phyloP scores from a whole-genome alignment of 2,113 vertebrate genomes.

The Rhinoptilus africanus region DNA sequence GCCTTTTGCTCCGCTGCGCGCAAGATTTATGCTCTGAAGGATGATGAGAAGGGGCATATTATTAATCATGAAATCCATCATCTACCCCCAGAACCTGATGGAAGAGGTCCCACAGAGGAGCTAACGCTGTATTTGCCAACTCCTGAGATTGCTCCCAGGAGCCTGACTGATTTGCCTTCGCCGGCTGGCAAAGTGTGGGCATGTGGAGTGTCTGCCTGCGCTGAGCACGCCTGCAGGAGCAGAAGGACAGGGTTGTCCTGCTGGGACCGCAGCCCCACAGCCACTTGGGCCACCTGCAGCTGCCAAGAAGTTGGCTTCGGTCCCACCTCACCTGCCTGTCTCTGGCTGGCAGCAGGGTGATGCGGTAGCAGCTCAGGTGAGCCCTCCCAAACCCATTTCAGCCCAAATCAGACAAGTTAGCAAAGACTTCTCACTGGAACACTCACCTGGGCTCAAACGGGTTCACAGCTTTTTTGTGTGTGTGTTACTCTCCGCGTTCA shows the following conservation, averaged over 20 bases:
- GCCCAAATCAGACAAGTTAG: neutral
- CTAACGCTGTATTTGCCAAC: neutral
- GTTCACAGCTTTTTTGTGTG: neutral
- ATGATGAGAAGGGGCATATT: neutral
- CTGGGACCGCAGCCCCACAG: neutral
- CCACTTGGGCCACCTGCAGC: neutral
- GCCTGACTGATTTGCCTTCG: neutral
- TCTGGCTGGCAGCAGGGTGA: neutral
- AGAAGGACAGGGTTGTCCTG: neutral
- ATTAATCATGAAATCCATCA: neutral
- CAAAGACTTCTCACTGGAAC: neutral
- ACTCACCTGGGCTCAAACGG: neutral
- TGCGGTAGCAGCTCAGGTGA: neutral
- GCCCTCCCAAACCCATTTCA: neutral
- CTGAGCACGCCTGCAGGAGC: neutral
- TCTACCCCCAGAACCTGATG: neutral
- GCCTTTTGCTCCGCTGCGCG: neutral
- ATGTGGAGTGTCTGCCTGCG: neutral
- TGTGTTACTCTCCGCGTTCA: neutral
- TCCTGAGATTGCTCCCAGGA: neutral
- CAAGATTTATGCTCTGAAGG: neutral
- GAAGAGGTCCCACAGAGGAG: neutral
- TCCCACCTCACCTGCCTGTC: neutral
- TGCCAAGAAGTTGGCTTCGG: neutral
- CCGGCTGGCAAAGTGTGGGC: fast-evolving